Evolutionary conservation across 1,140 invertebrate species (phyloP), one percentile per base, ranked within the genome.

Genomic region (Drosophila tristis): DNA sequence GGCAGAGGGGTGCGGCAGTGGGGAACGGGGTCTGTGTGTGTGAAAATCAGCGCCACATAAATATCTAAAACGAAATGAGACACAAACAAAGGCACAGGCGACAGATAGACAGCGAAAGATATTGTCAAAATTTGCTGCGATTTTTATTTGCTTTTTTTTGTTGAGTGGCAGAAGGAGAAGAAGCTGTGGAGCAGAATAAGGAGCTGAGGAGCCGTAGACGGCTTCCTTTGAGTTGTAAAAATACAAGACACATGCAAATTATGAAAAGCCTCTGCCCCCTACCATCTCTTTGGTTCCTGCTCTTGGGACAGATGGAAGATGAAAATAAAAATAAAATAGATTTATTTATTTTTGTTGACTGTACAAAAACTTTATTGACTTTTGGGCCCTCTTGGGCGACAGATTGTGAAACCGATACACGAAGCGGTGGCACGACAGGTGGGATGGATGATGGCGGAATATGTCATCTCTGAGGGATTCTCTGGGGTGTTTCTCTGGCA

Each of bases 171-270:
- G 1, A 11, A 11, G 11, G 35, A 13, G 11, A 8, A 11, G 31
- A 9, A 35, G 31, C 9, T 35, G 0, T 39, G 11, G 11, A 39
- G 11, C 35, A 13, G 9, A 1, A 20, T 20, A 20, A 13, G 35
- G 9, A 35, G 23, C 20, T 13, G 15, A 20, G 47, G 29, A n/a
- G 11, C 16, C n/a, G 16, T 7, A 1, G 13, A 9, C 2, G 47
- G 26, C 11, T 39, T 39, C 65, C 65, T 58, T 62, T 49, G 53
- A 25, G 73, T 26, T 43, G 63, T 81, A 73, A 81, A 81, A 81
- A 82, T 78, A 82, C 62, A 61, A 73, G 79, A 78, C 60, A 81
- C 74, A 78, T 80, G 79, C 80, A 74, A 78, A 79, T 84, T 84
- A 74, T 74, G 55, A 60, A 25, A 8, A 31, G 59, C 43, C 42